These are phyloP conservation scores for Allacma fusca DNA, from an alignment of 2,888 invertebrate species.

Conservation along the genomic window DNA sequence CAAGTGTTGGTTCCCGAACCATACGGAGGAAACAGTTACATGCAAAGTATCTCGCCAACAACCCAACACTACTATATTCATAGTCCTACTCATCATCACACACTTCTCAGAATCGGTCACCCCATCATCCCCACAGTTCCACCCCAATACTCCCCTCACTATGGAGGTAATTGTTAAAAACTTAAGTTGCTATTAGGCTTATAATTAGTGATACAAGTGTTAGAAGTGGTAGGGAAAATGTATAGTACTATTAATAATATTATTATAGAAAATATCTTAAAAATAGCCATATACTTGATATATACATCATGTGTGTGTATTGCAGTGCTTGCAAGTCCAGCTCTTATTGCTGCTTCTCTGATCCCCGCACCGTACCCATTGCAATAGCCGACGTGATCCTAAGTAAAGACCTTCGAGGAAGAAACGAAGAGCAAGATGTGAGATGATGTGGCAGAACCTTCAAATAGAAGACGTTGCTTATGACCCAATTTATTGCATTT, in stretches of 20 bases:
- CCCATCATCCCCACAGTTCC: slow-evolving; percentile 71
- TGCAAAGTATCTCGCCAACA: slow-evolving; percentile 80
- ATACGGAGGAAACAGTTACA: slow-evolving; percentile 74
- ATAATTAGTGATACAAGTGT: too few species aligned
- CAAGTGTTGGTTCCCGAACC: slow-evolving; percentile 80
- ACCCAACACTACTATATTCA: slow-evolving; percentile 89
- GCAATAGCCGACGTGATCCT: slow-evolving; percentile 55
- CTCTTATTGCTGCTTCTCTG: slow-evolving; percentile 33
- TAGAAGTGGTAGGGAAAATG: not conserved
- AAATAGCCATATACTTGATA: not conserved
- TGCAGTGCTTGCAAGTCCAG: slow-evolving; percentile 57
- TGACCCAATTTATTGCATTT: not conserved
- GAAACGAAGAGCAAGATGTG: slow-evolving; percentile 8
- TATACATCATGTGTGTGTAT: slow-evolving; percentile 41
- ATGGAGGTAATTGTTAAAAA: slow-evolving; percentile 74
- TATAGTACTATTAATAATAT: too few species aligned
- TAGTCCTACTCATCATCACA: slow-evolving; percentile 91
- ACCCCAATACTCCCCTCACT: slow-evolving; percentile 77
- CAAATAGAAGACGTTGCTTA: too few species aligned
- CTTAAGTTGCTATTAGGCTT: slow-evolving; percentile 21
- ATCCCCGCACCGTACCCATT: slow-evolving; percentile 66
- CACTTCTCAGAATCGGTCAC: slow-evolving; percentile 92
- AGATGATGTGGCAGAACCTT: not conserved
- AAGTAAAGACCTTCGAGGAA: not conserved
- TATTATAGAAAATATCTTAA: not conserved